These are phyloP conservation scores for Corythornis madagascariensis DNA, from an alignment of 2,113 vertebrate genomes.

Conservation along the genomic window DNA sequence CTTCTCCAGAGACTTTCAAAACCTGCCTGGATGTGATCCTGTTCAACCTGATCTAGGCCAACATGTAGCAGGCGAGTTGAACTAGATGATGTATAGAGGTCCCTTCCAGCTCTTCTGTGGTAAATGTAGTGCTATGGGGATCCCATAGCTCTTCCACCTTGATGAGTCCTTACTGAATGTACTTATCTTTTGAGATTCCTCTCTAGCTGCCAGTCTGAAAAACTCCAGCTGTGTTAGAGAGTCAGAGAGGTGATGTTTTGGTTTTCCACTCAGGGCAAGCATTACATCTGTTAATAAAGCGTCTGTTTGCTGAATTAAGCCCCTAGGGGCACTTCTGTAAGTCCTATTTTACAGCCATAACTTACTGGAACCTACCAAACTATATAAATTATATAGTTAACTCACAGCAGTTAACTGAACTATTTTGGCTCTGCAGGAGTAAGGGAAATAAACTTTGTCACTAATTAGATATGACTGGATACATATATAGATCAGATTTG, in stretches of 20 bases:
- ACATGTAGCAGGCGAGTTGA: background rate
- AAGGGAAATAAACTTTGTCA: background rate
- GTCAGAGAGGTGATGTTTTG: background rate
- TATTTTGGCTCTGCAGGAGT: background rate
- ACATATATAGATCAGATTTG: background rate
- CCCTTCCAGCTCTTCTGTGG: background rate
- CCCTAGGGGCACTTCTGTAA: background rate
- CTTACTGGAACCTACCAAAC: background rate
- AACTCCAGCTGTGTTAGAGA: background rate
- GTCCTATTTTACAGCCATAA: background rate
- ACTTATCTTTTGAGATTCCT: background rate
- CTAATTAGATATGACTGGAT: background rate
- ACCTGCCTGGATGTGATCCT: background rate
- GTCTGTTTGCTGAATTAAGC: background rate
- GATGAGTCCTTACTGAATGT: background rate
- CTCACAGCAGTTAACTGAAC: background rate
- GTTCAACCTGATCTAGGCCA: background rate
- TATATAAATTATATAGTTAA: background rate
- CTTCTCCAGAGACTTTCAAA: background rate
- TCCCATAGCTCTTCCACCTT: background rate
- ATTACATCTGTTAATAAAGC: background rate
- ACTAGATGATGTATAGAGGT: no score
- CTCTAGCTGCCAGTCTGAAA: background rate
- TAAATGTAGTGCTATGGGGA: background rate
- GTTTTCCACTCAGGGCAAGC: background rate